Percentiles rank a stretch among this genome's conserved stretches.
These are phyloP conservation scores for Neosilurus mollespiculum DNA, from an alignment of 2,797 vertebrate species.

Conservation along the genomic window DNA sequence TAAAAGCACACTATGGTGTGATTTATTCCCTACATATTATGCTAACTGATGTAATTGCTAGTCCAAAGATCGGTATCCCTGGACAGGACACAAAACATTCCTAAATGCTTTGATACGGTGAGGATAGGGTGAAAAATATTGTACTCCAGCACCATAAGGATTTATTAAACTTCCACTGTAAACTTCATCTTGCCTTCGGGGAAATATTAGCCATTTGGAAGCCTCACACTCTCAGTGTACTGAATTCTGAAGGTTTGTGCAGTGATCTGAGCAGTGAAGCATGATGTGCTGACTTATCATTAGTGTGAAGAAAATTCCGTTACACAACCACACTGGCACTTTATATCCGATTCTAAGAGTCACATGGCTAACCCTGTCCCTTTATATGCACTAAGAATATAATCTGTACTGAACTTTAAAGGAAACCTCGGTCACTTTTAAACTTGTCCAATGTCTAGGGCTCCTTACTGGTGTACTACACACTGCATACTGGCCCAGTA, in stretches of 20 bases:
- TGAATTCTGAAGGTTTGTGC: slow-evolving; percentile 21
- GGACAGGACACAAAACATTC: not conserved
- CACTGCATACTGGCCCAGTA: too few relatives aligned
- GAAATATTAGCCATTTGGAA: not conserved
- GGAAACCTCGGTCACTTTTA: not conserved
- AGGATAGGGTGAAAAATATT: not conserved
- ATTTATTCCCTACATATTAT: not conserved
- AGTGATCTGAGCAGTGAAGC: slow-evolving; percentile 13
- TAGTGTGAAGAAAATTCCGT: slow-evolving; percentile 11
- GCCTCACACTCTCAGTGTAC: not conserved
- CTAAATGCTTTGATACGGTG: not conserved
- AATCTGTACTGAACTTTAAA: not conserved
- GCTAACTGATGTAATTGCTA: not conserved
- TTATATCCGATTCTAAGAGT: slow-evolving; percentile 4
- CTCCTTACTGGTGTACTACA: too few relatives aligned
- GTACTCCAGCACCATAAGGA: not conserved
- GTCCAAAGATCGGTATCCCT: not conserved
- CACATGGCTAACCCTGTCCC: not conserved
- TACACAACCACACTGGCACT: slow-evolving; percentile 4
- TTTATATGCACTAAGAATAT: not conserved
- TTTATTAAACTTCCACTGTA: not conserved
- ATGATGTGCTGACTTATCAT: slow-evolving; percentile 28
- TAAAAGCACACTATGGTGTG: not conserved
- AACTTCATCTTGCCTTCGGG: not conserved
- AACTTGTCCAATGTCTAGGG: not conserved